Evolutionary conservation across 2,888 invertebrate genomes (phyloP).

Genomic region (Harmothoe impar): DNA sequence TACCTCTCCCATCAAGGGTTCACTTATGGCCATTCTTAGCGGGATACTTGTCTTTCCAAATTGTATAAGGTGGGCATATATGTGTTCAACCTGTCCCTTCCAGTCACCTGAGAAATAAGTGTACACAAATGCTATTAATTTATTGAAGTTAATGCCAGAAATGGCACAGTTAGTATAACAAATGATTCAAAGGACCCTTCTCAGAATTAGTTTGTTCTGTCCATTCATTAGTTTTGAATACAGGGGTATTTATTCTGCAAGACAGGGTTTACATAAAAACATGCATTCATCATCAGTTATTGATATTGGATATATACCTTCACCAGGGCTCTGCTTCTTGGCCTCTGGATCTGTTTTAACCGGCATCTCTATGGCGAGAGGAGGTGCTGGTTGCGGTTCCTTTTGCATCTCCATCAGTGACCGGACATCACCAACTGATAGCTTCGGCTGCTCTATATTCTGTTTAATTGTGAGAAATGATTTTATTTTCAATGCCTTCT

Average conservation of each 20-base stretch:
- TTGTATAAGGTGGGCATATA: slow-evolving; percentile 82
- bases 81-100: slow-evolving; percentile 82
- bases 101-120: slow-evolving; percentile 80
- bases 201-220: no score
- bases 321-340: slow-evolving; percentile 78
- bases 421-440: slow-evolving; percentile 82
- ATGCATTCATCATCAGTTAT: no score
- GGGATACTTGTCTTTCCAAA: slow-evolving; percentile 77
- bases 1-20: slow-evolving; percentile 82
- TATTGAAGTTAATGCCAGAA: no score
- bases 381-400: slow-evolving; percentile 71
- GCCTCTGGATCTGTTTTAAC: slow-evolving; percentile 77
- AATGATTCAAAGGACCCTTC: no score
- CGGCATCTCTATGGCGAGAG: slow-evolving; percentile 63
- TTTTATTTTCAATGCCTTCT: no score
- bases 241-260: no score
- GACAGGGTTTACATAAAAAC: no score
- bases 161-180: no score
- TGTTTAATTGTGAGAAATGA: neutral
- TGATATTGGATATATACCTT: slow-evolving; percentile 73
- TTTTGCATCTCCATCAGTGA: slow-evolving; percentile 74
- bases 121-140: no score
- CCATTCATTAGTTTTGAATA: no score
- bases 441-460: slow-evolving; percentile 69
- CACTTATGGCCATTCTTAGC: slow-evolving; percentile 78